Percentiles rank a stretch among this genome's conserved stretches.
These are phyloP conservation scores for Cyprinodon diabolis DNA, from an alignment of 2,797 vertebrate genomes.

Conservation along the genomic window DNA sequence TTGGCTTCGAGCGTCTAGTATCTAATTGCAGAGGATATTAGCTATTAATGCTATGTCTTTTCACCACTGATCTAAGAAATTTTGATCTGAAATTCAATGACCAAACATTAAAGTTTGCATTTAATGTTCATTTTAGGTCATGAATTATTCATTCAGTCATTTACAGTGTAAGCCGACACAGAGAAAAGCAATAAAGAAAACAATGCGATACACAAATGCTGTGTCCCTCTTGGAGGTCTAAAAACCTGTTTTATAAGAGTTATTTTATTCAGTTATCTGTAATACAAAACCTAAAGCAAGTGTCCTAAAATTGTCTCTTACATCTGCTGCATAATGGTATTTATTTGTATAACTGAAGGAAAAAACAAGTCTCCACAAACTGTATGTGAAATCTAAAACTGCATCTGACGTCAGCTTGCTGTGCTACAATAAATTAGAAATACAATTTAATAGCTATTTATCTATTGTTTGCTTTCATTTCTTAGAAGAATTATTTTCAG, in stretches of 20 bases:
- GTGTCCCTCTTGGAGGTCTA: too few relatives aligned
- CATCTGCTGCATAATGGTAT: not conserved
- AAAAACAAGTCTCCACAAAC: not conserved
- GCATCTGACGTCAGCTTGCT: not conserved
- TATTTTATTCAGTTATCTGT: not conserved
- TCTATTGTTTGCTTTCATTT: not conserved
- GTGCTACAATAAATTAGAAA: not conserved
- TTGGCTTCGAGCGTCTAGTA: slow-evolving; percentile 45
- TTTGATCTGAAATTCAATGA: slow-evolving; percentile 53
- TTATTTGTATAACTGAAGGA: not conserved
- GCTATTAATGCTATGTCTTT: slow-evolving; percentile 30
- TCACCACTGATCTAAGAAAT: slow-evolving; percentile 2
- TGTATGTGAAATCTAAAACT: not conserved
- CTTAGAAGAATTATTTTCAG: not conserved
- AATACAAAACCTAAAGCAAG: not conserved
- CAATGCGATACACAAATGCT: too few relatives aligned
- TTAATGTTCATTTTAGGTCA: slow-evolving; percentile 58
- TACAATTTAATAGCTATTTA: not conserved
- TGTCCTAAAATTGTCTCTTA: not conserved
- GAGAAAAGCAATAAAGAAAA: not conserved
- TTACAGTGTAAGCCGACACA: not conserved
- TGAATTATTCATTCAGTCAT: slow-evolving; percentile 43
- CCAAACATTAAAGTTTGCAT: slow-evolving; percentile 57
- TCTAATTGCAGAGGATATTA: slow-evolving; percentile 66
- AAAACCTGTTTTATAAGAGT: not conserved